These are phyloP conservation scores for Micronycteris hirsuta DNA, from an alignment of 2,113 vertebrate genomes.

Conservation along the genomic window DNA sequence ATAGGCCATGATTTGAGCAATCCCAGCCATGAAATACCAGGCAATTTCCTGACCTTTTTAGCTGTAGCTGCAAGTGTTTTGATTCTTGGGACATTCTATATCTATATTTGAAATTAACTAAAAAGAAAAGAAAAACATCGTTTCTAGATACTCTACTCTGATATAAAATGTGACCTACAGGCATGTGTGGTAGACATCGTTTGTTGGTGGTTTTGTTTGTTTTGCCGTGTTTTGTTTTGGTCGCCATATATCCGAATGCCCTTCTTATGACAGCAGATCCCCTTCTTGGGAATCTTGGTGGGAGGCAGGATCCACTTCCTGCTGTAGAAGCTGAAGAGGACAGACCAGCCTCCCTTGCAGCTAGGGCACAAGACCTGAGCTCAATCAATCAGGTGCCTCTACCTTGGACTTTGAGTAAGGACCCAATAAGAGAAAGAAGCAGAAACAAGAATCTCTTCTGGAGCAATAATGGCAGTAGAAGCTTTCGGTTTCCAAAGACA, in stretches of 20 bases:
- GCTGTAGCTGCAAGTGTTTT: conserved; percentile 55
- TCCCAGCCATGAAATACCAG: conserved; percentile 56
- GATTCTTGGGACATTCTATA: conserved; percentile 47
- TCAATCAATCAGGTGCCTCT: background rate
- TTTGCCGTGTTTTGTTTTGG: background rate
- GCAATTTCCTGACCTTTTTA: conserved; percentile 74
- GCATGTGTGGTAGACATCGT: background rate
- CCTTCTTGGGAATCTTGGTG: background rate
- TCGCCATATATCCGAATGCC: background rate
- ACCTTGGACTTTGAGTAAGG: background rate
- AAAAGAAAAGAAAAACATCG: conserved; percentile 28
- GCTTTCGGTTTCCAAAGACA: background rate
- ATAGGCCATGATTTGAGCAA: conserved; percentile 64
- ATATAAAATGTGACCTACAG: background rate
- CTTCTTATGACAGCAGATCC: background rate
- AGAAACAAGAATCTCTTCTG: background rate
- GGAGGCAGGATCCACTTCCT: background rate
- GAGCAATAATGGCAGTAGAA: background rate
- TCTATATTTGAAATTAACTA: conserved; percentile 46
- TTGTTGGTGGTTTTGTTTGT: background rate
- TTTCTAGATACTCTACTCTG: conserved; percentile 31
- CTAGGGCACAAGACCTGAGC: background rate
- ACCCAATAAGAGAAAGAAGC: background rate
- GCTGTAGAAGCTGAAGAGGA: background rate
- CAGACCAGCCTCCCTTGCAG: background rate